These are phyloP conservation scores for Cavia aperea DNA, from an alignment of 2,113 vertebrate genomes.

Conservation along the genomic window DNA sequence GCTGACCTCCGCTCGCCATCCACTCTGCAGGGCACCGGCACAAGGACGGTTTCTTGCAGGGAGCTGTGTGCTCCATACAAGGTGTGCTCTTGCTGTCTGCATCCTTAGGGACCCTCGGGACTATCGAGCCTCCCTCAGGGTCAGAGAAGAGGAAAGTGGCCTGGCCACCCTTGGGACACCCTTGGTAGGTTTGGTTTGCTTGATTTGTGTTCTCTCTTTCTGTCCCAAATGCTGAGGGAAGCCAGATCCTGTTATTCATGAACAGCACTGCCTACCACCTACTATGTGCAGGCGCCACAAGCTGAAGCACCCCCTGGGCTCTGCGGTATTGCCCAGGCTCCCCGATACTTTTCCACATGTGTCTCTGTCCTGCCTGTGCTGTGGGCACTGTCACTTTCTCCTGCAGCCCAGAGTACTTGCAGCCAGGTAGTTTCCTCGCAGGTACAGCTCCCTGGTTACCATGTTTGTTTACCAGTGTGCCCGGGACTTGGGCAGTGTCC, in stretches of 20 bases:
- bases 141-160: not conserved
- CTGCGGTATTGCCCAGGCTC: not conserved
- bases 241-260: not conserved
- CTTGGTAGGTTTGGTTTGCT: not conserved
- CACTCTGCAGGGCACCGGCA: not conserved
- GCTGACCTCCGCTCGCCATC: not conserved
- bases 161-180: not conserved
- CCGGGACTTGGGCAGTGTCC: not conserved
- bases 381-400: not conserved
- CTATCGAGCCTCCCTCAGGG: not conserved
- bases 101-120: not conserved
- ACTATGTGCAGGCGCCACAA: fast-evolving
- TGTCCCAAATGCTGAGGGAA: not conserved
- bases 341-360: fast-evolving
- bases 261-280: not conserved
- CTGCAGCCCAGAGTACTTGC: not conserved
- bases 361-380: not conserved
- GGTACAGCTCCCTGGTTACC: not conserved
- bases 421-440: not conserved
- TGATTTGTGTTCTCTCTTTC: not conserved
- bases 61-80: no score
- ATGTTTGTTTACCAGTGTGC: not conserved
- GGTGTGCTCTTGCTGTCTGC: not conserved
- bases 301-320: not conserved
- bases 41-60: not conserved